Evolutionary conservation across 2,113 vertebrate species (phyloP).

Genomic region (Platysteira castanea): DNA sequence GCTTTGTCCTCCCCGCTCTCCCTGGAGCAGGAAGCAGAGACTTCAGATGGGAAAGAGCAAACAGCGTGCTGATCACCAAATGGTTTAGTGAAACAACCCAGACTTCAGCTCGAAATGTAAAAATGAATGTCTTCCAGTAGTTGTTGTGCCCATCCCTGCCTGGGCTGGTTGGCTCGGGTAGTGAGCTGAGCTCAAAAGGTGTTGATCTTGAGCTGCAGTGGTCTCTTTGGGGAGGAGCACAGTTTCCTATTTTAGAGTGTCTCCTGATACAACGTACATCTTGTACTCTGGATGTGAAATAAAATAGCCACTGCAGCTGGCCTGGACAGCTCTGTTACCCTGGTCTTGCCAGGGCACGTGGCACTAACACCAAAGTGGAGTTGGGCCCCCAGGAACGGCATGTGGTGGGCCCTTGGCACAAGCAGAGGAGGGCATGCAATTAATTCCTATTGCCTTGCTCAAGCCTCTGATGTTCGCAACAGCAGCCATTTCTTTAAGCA

Average conservation of each 20-base stretch:
- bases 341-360: fast-evolving
- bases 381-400: fast-evolving
- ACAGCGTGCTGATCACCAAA: background rate
- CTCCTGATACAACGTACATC: background rate
- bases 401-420: fast-evolving
- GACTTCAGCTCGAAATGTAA: background rate
- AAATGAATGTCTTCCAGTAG: fast-evolving
- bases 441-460: background rate
- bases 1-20: fast-evolving
- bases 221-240: background rate
- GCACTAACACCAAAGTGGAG: fast-evolving
- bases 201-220: background rate
- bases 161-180: fast-evolving
- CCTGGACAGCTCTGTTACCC: fast-evolving
- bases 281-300: background rate
- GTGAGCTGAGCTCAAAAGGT: fast-evolving
- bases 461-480: background rate
- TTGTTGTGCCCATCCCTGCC: background rate
- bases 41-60: background rate
- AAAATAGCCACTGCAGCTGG: background rate
- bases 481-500: background rate
- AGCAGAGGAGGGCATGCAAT: background rate
- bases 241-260: background rate
- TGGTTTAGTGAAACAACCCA: background rate
- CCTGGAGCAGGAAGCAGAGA: background rate